Base-by-base conservation (phyloP, 2,888 invertebrate genomes). In the Caenorhabditis sp. region DNA sequence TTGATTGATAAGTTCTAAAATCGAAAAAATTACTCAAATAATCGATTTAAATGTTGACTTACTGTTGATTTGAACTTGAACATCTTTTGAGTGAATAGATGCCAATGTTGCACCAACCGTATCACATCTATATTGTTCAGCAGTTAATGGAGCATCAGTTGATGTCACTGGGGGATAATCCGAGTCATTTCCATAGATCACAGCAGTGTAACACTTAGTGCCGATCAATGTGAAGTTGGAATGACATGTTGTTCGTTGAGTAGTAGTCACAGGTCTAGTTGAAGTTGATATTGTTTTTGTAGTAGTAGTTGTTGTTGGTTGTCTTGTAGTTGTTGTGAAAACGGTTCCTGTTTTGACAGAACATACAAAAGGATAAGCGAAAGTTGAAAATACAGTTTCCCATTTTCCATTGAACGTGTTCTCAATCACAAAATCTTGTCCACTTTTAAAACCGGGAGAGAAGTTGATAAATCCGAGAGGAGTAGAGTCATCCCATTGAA, bases 81-180 rank as follows among this genome's bases (percentile, higher is more conserved):
- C 2, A 43, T 53, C 53, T 24, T 53, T 2, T 4, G 69, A 70
- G 24, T 70, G 69, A 53, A 70, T 58, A n/a, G 65, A 58, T 5
- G 69, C 69, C 8, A 70, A 58, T 6, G 65, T 62, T n/a, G 69
- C 69, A 54, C 69, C 69, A 58, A 65, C 64, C 23, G 65, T 70
- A 1, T 49, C 23, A 24, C 69, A 70, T 65, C 69, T 58, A n/a
- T 65, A 64, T 8, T 65, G 64, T 43, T 70, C 69, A 19, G 17
- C 55, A 0, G 69, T 70, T 65, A 70, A 54, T 36, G 62, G 62
- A 5, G 69, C 65, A 43, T 64, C 58, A 58, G 64, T 62, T 19
- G 65, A 61, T 64, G 65, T 61, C 5, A 70, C 65, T 49, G 37
- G 27, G 14, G 65, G 65, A 43, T 66, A 70, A 58, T 70, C 65